Evolutionary conservation across 2,797 vertebrate genomes (phyloP), one percentile per base, ranked within the genome.

Genomic region (Gallinago nigripennis): DNA sequence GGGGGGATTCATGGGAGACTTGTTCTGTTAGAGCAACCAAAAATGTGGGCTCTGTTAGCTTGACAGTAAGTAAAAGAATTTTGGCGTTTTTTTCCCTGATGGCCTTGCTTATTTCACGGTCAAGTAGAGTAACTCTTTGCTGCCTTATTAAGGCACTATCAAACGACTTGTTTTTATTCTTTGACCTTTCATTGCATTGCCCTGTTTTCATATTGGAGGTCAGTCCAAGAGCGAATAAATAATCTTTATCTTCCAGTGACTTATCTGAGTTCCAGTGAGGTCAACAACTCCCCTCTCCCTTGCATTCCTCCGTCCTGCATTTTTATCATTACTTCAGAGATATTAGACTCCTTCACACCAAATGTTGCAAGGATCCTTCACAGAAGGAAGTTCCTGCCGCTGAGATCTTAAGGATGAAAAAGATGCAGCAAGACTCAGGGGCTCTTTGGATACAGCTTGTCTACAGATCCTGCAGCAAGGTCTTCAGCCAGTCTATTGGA

Each of bases 261-360:
- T 94, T 82, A 93, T 71, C 57, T 15, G 31, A 93, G 86, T 82
- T 94, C 53, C 86, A 95, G 64, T 0, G 4, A 94, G 83, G 90
- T 81, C 77, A 86, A 88, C 75, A 92, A 43, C 41, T 64, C 60
- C 48, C 11, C 45, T 64, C 60, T 93, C 31, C 60, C 37, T 50
- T 92, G 78, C 90, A 95, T 95, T 92, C 91, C 88, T 95, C 70
- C 0, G 0, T 39, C 75, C 78, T 85, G 88, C 60, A 65, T 94
- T 96, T 90, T 84, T 83, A 35, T 88, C 79, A 41, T 85, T 92
- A 46, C 54, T 95, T 85, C 68, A 79, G 56, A 79, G 70, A 61
- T 77, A 88, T 31, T 61, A 15, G 20, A 73, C 68, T 90, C 41
- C 66, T 57, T 71, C 75, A 70, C 12, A 66, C 35, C 78, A 82